These are phyloP conservation scores for Burhinus bistriatus DNA, from an alignment of 2,113 vertebrate species.

Conservation along the genomic window DNA sequence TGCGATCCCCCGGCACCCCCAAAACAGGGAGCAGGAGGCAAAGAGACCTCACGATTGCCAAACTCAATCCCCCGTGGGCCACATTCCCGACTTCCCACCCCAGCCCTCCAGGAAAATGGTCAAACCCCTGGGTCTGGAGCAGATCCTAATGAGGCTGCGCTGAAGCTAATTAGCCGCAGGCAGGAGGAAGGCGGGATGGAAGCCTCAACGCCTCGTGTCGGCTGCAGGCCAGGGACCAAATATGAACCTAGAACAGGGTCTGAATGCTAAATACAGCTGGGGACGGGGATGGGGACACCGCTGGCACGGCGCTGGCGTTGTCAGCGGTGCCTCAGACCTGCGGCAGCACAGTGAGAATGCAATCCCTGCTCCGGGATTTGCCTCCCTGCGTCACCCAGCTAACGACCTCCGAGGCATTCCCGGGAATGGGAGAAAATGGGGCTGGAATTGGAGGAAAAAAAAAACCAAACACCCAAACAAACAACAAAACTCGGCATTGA, in stretches of 20 bases:
- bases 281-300: not conserved
- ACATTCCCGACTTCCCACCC: not conserved
- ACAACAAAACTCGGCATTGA: not conserved
- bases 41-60: not conserved
- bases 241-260: not conserved
- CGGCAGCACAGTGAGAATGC: no score
- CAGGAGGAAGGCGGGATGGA: not conserved
- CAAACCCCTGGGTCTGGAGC: not conserved
- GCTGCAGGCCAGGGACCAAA: not conserved
- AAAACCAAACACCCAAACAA: no score
- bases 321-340: not conserved
- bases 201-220: not conserved
- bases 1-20: not conserved
- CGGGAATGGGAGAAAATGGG: not conserved
- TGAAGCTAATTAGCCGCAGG: not conserved
- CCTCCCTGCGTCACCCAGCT: not conserved
- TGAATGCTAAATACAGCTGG: not conserved
- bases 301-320: not conserved
- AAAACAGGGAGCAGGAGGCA: not conserved
- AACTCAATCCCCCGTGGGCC: not conserved
- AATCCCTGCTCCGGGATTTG: fast-evolving
- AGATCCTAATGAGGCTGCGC: conserved; percentile 12
- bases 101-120: not conserved
- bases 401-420: not conserved
- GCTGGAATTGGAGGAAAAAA: not conserved